Percentiles rank a stretch among this genome's conserved stretches.
Conservation (phyloP, 1,140 invertebrate species). For the Teleogryllus occipitalis region DNA sequence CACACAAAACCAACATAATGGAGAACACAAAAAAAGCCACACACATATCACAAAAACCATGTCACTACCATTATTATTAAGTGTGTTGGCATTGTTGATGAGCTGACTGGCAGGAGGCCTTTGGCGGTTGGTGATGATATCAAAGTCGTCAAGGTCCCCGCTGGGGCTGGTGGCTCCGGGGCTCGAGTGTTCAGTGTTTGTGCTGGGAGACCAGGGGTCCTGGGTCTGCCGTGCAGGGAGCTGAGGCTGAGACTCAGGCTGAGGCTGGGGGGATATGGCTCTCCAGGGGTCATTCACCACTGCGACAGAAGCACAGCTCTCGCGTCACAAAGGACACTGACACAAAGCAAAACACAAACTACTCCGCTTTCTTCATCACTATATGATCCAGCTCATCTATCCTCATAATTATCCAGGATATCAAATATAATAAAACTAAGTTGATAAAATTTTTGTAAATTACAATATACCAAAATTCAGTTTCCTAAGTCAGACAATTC, state of each 20-base stretch:
- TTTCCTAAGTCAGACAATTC: too few species aligned
- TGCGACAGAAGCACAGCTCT: slow-evolving; percentile 2
- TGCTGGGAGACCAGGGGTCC: slow-evolving; percentile 34
- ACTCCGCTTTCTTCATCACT: background rate
- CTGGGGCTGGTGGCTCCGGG: slow-evolving; percentile 24
- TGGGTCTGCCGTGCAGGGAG: slow-evolving; percentile 23
- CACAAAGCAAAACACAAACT: background rate
- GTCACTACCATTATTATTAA: slow-evolving; percentile 33
- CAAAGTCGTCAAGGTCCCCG: slow-evolving; percentile 72
- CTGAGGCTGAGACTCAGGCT: slow-evolving; percentile 14
- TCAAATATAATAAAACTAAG: background rate
- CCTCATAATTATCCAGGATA: background rate
- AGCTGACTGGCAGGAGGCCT: slow-evolving; percentile 24
- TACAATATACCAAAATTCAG: too few species aligned
- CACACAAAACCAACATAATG: too few species aligned
- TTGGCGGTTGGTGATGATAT: slow-evolving; percentile 65
- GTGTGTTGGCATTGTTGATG: slow-evolving; percentile 34
- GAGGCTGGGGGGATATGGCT: slow-evolving; percentile 13
- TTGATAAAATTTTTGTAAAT: too few species aligned
- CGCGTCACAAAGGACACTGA: background rate
- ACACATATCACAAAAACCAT: background rate
- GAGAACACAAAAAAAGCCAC: background rate
- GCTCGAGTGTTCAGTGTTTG: slow-evolving; percentile 22
- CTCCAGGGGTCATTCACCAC: slow-evolving; percentile 13
- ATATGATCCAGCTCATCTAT: background rate